phyloP scores from a whole-genome alignment of 2,797 vertebrate genomes.

The Leptodactylus fallax region DNA sequence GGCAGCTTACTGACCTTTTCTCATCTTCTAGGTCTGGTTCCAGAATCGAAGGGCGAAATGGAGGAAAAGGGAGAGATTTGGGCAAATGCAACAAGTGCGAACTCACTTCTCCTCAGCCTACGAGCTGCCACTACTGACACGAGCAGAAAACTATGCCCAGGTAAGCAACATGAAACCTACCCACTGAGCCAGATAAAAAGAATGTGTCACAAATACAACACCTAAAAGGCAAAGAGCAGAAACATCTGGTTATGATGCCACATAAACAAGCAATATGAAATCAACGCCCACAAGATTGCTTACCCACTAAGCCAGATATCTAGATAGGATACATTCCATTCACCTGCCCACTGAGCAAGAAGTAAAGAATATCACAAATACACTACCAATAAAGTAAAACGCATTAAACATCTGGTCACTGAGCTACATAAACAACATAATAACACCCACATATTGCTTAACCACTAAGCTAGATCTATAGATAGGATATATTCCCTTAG shows the following conservation, averaged over 20 bases:
- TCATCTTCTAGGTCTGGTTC: conserved; percentile 90
- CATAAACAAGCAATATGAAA: too few species aligned
- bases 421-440: too few species aligned
- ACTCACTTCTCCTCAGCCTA: conserved; percentile 97
- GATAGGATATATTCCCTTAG: too few species aligned
- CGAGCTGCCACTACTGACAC: conserved; percentile 92
- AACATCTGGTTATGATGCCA: not conserved
- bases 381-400: too few species aligned
- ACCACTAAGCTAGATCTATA: too few species aligned
- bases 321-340: too few species aligned
- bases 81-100: conserved; percentile 99
- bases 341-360: not conserved
- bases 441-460: too few species aligned
- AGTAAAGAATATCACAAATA: too few species aligned
- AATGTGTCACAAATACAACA: not conserved
- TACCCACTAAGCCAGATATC: too few species aligned
- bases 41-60: conserved; percentile 97
- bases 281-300: not conserved
- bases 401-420: too few species aligned
- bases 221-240: too few species aligned
- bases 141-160: conserved; percentile 98
- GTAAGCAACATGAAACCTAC: conserved; percentile 72
- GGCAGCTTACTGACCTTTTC: conserved; percentile 1
- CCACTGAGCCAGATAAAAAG: not conserved
- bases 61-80: conserved; percentile 97